Percentiles rank a stretch among this genome's conserved stretches.
phyloP scores from a whole-genome alignment of 23 tunicate species.

The Botrylloides violaceus region DNA sequence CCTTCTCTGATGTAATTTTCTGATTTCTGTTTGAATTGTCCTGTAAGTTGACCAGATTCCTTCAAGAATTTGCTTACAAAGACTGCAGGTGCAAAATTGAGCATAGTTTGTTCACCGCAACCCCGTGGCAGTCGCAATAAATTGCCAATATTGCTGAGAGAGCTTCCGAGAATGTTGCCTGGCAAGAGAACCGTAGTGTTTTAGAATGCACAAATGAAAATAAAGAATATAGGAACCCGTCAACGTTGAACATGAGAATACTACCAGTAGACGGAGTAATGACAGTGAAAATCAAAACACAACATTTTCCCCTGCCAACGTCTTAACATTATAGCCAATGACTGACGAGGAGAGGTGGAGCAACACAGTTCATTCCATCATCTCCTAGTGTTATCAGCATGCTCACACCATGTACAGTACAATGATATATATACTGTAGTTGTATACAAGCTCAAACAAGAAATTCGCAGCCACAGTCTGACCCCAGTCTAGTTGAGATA shows the following conservation, averaged over 20 bases:
- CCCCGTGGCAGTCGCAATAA: slow-evolving; percentile 58
- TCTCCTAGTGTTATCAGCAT: too few species aligned
- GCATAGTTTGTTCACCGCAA: slow-evolving; percentile 97
- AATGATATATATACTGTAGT: too few species aligned
- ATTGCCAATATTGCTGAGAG: slow-evolving; percentile 63
- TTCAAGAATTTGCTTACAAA: slow-evolving; percentile 65
- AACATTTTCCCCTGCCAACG: too few species aligned
- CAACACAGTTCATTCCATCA: too few species aligned
- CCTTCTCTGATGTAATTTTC: slow-evolving; percentile 54
- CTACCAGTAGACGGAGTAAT: neutral
- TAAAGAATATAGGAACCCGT: neutral
- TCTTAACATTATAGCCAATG: too few species aligned
- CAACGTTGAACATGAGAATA: too few species aligned
- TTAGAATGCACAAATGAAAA: neutral
- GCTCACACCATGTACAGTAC: too few species aligned
- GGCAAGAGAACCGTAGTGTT: neutral
- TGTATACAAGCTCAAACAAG: too few species aligned
- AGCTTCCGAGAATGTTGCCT: slow-evolving; percentile 86
- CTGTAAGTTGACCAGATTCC: slow-evolving; percentile 37
- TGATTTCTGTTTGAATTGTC: slow-evolving; percentile 39
- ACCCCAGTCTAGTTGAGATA: too few species aligned
- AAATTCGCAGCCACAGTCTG: too few species aligned
- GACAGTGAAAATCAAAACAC: neutral
- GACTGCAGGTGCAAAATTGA: slow-evolving; percentile 80
- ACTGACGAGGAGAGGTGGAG: too few species aligned